Evolutionary conservation across 2,888 invertebrate species (phyloP), one percentile per base, ranked within the genome.

Genomic region (Junonia oenone): DNA sequence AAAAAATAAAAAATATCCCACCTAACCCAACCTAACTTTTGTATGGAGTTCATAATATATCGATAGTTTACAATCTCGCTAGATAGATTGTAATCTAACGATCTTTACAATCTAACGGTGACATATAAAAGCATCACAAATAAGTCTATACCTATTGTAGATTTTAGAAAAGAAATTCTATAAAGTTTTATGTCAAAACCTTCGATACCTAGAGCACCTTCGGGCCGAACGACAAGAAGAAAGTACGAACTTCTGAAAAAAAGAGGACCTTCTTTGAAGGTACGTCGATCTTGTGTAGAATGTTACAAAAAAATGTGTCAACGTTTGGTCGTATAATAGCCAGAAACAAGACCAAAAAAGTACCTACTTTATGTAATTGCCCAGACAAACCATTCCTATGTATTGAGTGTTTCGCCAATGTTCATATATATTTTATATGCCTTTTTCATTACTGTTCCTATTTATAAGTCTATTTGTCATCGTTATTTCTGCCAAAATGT

Each of bases 331-430:
- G 62, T 55, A 51, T 31, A 63, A 22, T 63, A 19, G 64, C 67
- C 40, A 64, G 59, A 65, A 68, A 67, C 59, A 68, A 67, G 47
- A 63, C 65, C n/a, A 67, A 66, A 62, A 68, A 65, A 64, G 63
- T 65, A 35, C 45, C 55, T 56, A 68, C 65, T 49, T 67, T 61
- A 45, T 67, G 67, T 61, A 49, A 57, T 59, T 66, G 62, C 54
- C 49, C 51, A 54, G 63, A 64, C 13, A 58, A 63, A 55, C 61
- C 55, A 43, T 56, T 59, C 63, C 53, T 61, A 17, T 63, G 57
- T 59, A 50, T 59, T 56, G 55, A 63, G 46, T 61, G 63, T 59
- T 61, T 63, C 59, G 50, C 53, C 46, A 63, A 56, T 47, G 40
- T 60, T 52, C 56, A 58, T 60, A 51, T 56, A 55, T 59, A 58